Base-by-base conservation (phyloP, 2,113 vertebrate species). In the Pavo muticus region DNA sequence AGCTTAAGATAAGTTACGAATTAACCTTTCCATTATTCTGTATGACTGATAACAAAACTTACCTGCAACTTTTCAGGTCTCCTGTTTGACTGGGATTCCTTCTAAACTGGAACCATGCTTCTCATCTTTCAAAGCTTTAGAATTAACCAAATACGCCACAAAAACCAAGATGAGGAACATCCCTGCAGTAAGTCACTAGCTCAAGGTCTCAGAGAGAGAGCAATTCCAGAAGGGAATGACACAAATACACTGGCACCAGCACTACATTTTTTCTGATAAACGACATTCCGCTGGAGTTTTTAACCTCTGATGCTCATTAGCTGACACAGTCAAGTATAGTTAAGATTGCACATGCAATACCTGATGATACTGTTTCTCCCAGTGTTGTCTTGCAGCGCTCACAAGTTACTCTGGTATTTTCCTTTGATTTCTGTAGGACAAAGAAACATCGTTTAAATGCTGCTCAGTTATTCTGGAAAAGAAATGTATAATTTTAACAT, bases 311-410 rank as follows among this genome's bases (percentile, higher is more conserved):
- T 37, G 39, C 21, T 87, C 60, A 80, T 70, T 40, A 37, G 77
- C 59, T 47, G 57, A 94, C 39, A 14, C 18, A 95, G 70, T 40
- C 54, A 91, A 50, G 61, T 73, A 72, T 64, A 47, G 29, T 87
- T 94, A 72, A 64, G 82, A 83, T 87, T 92, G 45, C 60, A 74
- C 48, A 95, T 83, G 75, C 87, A 96, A 88, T 98, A 99, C 99
- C 99, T 98, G 98, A 96, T 94, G 99, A 97, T 56, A 98, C 16
- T 23, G 91, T 97, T 94, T 99, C 98, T 97, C 99, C 99, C 90
- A 99, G 98, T 78, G 95, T 96, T 37, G 94, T 96, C 65, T 97
- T 98, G 95, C 99, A 99, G 97, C 98, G 98, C 60, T 97, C 98
- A 97, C 99, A 99, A 95, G 98, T 81, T 79, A 98, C 95, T 94